Base-by-base conservation (phyloP, 2,113 vertebrate genomes). In the Leptobrachium ailaonicum region DNA sequence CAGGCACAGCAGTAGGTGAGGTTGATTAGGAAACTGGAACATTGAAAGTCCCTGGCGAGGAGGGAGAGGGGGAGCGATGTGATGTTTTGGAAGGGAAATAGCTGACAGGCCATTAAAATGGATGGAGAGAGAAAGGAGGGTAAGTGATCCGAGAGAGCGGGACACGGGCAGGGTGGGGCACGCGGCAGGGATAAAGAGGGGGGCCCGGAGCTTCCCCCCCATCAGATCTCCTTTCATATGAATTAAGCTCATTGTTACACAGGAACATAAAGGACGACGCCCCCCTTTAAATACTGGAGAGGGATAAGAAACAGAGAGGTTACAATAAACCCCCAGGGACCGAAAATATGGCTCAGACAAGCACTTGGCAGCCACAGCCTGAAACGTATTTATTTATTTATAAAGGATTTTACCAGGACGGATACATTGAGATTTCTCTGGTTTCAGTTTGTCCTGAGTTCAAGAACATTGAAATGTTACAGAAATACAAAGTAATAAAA, bases 231-330 rank as follows among this genome's bases (percentile, higher is more conserved):
- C 13, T 53, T 44, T 66, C 62, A 72, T 62, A 73, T 79, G 70
- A 79, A 73, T 73, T 44, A 60, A 67, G 44, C 41, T 67, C 70
- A 73, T 79, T 79, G 70, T 79, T 79, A 62, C 60, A 62, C 10
- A 75, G 73, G 7, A 75, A 66, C 68, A 50, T 50, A 64, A 11
- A 41, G 56, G 11, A n/a, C 2, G 47, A 41, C 12, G 14, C 69
- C 60, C 43, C 69, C 66, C 20, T 7, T 43, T 41, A 41, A 67
- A 79, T 60, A 56, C 47, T 43, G 14, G 60, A 73, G 69, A 53
- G 14, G 45, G 40, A 42, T 56, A 54, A 44, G 77, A 79, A 79
- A 14, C 41, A 56, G 62, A 72, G 14, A 79, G 32, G 77, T 73
- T 79, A 73, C 77, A 73, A 41, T 63, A 56, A 45, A 20, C 3